Evolutionary conservation across 2,113 vertebrate genomes (phyloP).

Genomic region (Stegastes partitus): DNA sequence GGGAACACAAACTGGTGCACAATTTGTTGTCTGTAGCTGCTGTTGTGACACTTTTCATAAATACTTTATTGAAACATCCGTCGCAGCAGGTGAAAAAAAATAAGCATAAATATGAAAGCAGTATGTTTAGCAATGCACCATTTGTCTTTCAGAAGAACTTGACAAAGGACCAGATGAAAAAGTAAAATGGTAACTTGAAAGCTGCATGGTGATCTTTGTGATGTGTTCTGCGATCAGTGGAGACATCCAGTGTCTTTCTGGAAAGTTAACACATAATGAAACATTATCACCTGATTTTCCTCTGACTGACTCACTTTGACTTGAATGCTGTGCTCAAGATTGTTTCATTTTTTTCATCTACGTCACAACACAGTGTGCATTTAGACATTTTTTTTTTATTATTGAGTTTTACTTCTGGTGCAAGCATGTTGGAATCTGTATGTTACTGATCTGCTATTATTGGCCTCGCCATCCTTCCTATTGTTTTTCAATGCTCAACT

Average conservation of each 20-base stretch:
- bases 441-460: too few relatives aligned
- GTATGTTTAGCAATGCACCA: slow-evolving; percentile 33
- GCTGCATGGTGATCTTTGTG: slow-evolving; percentile 57
- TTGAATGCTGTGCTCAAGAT: slow-evolving; percentile 11
- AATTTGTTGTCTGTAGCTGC: not conserved
- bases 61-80: not conserved
- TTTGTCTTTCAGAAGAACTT: slow-evolving; percentile 72
- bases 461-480: too few relatives aligned
- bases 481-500: too few relatives aligned
- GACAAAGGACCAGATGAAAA: slow-evolving; percentile 65
- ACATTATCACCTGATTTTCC: slow-evolving; percentile 4
- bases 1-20: not conserved
- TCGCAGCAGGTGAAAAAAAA: not conserved
- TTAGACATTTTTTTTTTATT: not conserved
- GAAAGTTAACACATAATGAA: slow-evolving; percentile 15
- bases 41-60: not conserved
- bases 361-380: not conserved
- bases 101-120: not conserved
- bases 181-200: slow-evolving; percentile 63
- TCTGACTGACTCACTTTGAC: slow-evolving; percentile 4
- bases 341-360: not conserved
- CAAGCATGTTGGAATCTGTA: slow-evolving; percentile 39
- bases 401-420: slow-evolving; percentile 9
- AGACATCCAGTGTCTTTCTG: not conserved
- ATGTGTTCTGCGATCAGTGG: slow-evolving; percentile 8